Conservation (phyloP, 2,888 invertebrate genomes). For the Drosophila paranaensis region DNA sequence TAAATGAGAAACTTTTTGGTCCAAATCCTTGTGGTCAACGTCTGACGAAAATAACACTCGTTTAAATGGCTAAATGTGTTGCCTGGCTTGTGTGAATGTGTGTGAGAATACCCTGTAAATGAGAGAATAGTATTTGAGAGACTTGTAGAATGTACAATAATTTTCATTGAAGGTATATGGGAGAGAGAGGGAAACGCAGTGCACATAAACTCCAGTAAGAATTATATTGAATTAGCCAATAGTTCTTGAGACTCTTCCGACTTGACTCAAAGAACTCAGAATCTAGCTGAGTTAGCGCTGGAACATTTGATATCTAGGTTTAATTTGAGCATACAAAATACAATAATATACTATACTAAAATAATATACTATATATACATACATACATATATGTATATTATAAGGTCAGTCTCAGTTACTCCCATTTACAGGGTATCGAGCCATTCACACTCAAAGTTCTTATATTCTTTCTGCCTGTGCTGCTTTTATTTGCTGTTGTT, state of each 20-base stretch:
- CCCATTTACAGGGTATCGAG: constrained; percentile 13
- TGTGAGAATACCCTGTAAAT: constrained; percentile 21
- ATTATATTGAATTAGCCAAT: not conserved
- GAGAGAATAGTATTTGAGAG: not conserved
- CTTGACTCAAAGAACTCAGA: not conserved
- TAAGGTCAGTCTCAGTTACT: not conserved
- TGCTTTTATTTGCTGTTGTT: constrained; percentile 27
- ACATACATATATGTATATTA: too few relatives aligned
- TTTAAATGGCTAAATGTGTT: constrained; percentile 27
- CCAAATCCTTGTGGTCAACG: constrained; percentile 54
- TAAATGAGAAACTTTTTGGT: constrained; percentile 64
- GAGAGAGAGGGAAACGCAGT: not conserved
- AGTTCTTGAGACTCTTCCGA: not conserved
- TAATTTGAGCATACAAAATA: not conserved
- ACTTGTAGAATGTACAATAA: not conserved
- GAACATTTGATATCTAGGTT: not conserved
- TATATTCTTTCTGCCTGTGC: accelerated
- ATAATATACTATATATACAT: not conserved
- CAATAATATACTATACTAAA: too few relatives aligned
- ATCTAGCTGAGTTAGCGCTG: not conserved
- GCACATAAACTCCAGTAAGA: not conserved
- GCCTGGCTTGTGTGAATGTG: not conserved
- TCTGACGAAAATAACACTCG: constrained; percentile 45
- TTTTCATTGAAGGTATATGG: not conserved
- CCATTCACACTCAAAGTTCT: not conserved